Evolutionary conservation across 1,140 invertebrate species (phyloP).

Genomic region (Dendrolimus kikuchii): DNA sequence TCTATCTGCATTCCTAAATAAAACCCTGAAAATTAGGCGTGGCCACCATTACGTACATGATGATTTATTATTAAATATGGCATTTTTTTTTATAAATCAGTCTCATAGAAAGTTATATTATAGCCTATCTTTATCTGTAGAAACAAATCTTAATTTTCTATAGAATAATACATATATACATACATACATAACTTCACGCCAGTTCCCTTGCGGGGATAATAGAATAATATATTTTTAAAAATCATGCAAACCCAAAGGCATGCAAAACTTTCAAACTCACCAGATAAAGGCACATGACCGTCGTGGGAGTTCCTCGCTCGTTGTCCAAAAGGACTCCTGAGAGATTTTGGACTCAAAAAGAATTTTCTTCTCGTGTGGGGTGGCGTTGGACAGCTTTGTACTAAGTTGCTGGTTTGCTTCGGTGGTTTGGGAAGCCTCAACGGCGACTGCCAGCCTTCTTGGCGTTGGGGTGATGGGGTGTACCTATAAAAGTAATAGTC

Average conservation of each 20-base stretch:
- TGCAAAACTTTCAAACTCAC: slow-evolving; percentile 62
- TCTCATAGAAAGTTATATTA: too few species aligned
- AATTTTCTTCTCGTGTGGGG: slow-evolving; percentile 85
- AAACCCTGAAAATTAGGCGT: too few species aligned
- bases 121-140: too few species aligned
- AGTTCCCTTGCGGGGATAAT: too few species aligned
- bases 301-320: slow-evolving; percentile 62
- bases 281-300: slow-evolving; percentile 76
- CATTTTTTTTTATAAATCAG: too few species aligned
- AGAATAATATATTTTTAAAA: neutral
- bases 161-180: too few species aligned
- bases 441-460: slow-evolving; percentile 59
- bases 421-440: slow-evolving; percentile 60
- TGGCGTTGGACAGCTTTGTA: slow-evolving; percentile 82
- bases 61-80: too few species aligned
- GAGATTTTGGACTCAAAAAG: slow-evolving; percentile 83
- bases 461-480: slow-evolving; percentile 69
- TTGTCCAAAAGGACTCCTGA: slow-evolving; percentile 80
- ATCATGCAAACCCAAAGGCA: neutral
- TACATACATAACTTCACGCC: too few species aligned
- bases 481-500: slow-evolving; percentile 13
- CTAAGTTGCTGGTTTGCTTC: slow-evolving; percentile 65
- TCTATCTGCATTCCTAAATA: too few species aligned
- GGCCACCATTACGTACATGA: too few species aligned
- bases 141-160: too few species aligned